These are phyloP conservation scores for Eudorcas thomsonii DNA, from an alignment of 2,113 vertebrate genomes.

Conservation along the genomic window DNA sequence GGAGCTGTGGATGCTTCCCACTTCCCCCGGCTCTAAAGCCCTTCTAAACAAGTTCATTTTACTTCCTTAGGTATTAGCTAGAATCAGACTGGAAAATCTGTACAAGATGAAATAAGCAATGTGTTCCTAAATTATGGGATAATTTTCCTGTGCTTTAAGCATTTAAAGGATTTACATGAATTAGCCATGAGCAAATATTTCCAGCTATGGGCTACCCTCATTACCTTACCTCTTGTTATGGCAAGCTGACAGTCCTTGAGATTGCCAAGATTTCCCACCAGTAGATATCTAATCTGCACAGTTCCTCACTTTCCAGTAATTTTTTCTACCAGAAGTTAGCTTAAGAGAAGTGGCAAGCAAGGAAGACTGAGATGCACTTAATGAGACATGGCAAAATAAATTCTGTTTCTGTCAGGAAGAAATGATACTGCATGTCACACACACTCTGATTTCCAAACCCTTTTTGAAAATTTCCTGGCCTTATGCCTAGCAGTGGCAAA, in stretches of 20 bases:
- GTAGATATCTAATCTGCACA: background rate
- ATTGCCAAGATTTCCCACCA: constrained; percentile 32
- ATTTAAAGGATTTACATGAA: constrained; percentile 32
- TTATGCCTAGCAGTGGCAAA: background rate
- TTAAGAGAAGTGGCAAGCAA: background rate
- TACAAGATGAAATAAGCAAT: constrained; percentile 39
- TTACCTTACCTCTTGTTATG: background rate
- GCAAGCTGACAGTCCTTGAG: background rate
- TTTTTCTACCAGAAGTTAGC: constrained; percentile 24
- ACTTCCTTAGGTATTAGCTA: constrained; percentile 29
- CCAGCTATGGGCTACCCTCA: background rate
- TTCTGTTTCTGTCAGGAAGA: background rate
- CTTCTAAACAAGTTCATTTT: constrained; percentile 42
- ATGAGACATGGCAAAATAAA: background rate
- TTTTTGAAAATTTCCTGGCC: background rate
- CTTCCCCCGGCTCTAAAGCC: background rate
- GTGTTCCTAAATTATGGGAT: constrained; percentile 58
- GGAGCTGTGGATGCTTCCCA: constrained; percentile 46
- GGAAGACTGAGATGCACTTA: background rate
- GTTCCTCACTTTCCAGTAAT: background rate
- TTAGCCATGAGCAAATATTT: constrained; percentile 14
- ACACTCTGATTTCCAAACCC: background rate
- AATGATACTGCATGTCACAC: background rate
- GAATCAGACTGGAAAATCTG: constrained; percentile 58
- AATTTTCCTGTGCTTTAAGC: constrained; percentile 44